Conservation (phyloP, 1,140 invertebrate genomes). For the Drosophila micromelanica region DNA sequence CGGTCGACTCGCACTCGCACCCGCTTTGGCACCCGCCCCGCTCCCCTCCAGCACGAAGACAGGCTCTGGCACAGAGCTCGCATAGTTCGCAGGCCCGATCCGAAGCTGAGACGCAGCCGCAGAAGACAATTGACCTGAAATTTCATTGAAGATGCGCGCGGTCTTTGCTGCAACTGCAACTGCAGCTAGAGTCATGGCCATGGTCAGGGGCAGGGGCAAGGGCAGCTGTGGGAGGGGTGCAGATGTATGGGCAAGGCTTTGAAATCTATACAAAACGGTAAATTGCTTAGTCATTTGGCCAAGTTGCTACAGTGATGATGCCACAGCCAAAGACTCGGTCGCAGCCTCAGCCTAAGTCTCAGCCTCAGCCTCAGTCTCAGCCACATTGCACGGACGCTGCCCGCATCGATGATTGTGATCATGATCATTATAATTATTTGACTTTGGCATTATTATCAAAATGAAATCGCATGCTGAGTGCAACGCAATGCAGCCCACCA, state of each 20-base stretch:
- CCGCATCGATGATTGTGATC: constrained; percentile 69
- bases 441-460: constrained; percentile 80
- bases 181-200: constrained; percentile 20
- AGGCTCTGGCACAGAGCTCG: not conserved
- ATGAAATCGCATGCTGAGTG: constrained; percentile 71
- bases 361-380: not conserved
- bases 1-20: constrained; percentile 2
- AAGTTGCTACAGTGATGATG: constrained; percentile 45
- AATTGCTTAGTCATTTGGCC: constrained; percentile 78
- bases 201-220: not conserved
- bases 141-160: constrained; percentile 75
- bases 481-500: constrained; percentile 10
- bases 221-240: not conserved
- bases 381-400: constrained; percentile 14
- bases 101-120: constrained; percentile 49
- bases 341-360: not conserved
- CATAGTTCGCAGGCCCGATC: constrained; percentile 39
- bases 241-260: constrained; percentile 29
- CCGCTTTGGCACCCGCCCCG: not conserved
- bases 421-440: constrained; percentile 82
- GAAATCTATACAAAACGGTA: constrained; percentile 73
- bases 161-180: constrained; percentile 11
- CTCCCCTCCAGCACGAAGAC: too few relatives aligned
- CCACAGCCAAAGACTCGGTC: constrained; percentile 7
- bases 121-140: constrained; percentile 83